Percentiles rank a stretch among this genome's conserved stretches.
phyloP scores from a whole-genome alignment of 1,140 invertebrate genomes.

The Cotesia chilonis region DNA sequence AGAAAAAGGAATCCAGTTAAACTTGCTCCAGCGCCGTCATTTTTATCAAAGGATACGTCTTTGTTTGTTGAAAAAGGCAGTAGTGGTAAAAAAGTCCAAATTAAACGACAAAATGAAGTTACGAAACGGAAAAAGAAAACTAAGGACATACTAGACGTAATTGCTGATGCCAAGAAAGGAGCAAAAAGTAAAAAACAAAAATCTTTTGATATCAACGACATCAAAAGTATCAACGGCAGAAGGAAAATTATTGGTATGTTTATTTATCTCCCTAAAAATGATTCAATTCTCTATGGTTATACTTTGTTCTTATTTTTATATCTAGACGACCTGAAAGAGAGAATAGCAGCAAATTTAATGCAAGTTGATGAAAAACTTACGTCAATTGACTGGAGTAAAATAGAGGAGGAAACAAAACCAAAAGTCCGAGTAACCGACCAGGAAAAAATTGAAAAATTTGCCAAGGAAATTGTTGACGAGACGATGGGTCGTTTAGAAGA shows the following conservation, averaged over 20 bases:
- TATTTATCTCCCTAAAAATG: no score
- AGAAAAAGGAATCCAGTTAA: not conserved
- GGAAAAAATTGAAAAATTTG: slow-evolving; percentile 31
- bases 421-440: slow-evolving; percentile 29
- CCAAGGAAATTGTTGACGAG: slow-evolving; percentile 32
- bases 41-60: slow-evolving; percentile 23
- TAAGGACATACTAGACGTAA: slow-evolving; percentile 11
- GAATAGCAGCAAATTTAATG: slow-evolving; percentile 4
- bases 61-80: not conserved
- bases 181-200: not conserved
- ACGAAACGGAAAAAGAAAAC: slow-evolving; percentile 5
- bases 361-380: slow-evolving; percentile 33
- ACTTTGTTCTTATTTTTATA: no score
- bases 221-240: not conserved
- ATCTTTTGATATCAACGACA: not conserved
- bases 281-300: no score
- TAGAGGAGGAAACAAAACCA: slow-evolving; percentile 24
- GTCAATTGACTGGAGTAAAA: slow-evolving; percentile 29
- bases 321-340: not conserved
- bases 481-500: slow-evolving; percentile 32
- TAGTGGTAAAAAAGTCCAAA: not conserved
- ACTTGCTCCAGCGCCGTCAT: slow-evolving; percentile 21
- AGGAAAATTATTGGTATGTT: no score
- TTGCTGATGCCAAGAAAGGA: not conserved
- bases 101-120: slow-evolving; percentile 1